Base-by-base conservation (phyloP, 2,888 invertebrate species). In the Apamea anceps region DNA sequence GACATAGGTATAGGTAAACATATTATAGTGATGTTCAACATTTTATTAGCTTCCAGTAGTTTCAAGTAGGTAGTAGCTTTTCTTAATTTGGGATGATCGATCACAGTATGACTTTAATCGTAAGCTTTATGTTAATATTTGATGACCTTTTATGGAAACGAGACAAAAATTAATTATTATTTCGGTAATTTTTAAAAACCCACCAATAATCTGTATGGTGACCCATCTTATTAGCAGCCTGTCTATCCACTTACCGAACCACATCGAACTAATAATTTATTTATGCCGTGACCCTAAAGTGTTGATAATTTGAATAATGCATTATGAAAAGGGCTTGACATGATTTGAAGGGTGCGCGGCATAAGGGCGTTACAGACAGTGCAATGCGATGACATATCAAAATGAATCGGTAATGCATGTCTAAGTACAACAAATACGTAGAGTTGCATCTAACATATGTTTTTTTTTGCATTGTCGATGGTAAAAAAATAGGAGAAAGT, bases 401-500 rank as follows among this genome's bases (percentile, higher is more conserved):
- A 96, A 96, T 95, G 95, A 94, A 96, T 95, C 92, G 94, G 93
- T 96, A 96, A 96, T 96, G 95, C 92, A 93, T 80, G 88, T 87
- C 77, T 86, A 88, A 84, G 88, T 89, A 89, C 81, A 91, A 78
- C 48, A 89, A 80, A 85, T 62, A 79, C 5, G 75, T 91, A 75
- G 93, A 93, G 90, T n/a, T 51, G 65, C 28, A 51, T 42, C 51
- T 57, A n/a, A 21, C 6, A 57, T 37, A 28, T 57, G 8, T 21
- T 37, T 65, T 65, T 62, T 70, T 62, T 32, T 32, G 2, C 8
- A 57, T 37, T 18, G 6, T 0, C 28, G 15, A 48, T 67, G 21
- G n/a, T 67, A 62, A 72, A 81, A 68, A 75, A n/a, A 42, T 42
- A 2, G 48, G 51, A 65, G 81, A 85, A 78, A 84, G 77, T 63